A percentile compares a stretch with the other conserved stretches of the same genome.
These are phyloP conservation scores for Drosophila nigrodunni DNA, from an alignment of 1,140 invertebrate species.

Conservation along the genomic window DNA sequence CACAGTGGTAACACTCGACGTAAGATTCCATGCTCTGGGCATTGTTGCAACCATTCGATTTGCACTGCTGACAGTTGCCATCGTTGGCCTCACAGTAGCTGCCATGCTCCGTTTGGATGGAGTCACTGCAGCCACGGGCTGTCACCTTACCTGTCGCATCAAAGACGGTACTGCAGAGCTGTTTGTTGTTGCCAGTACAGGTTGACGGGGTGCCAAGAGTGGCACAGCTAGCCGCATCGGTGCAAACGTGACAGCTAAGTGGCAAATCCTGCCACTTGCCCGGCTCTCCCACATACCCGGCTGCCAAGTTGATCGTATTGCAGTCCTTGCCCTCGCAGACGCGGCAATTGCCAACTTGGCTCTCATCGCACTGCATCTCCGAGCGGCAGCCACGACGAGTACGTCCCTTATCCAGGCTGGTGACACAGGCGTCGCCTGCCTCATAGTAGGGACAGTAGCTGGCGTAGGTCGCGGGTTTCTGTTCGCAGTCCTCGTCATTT, in stretches of 20 bases:
- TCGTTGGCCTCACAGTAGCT: constrained; percentile 62
- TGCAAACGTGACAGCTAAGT: constrained; percentile 58
- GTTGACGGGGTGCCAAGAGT: constrained; percentile 5
- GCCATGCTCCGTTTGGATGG: constrained; percentile 35
- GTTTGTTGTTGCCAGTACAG: constrained; percentile 71
- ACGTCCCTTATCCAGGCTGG: constrained; percentile 51
- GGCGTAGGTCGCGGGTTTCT: constrained; percentile 44
- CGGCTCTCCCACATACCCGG: constrained; percentile 62
- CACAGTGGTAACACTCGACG: constrained; percentile 74
- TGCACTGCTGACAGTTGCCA: constrained; percentile 63
- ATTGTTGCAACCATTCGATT: constrained; percentile 74
- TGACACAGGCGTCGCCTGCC: constrained; percentile 58
- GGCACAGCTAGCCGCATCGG: constrained; percentile 44
- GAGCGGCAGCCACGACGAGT: constrained; percentile 70
- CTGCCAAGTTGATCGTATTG: constrained; percentile 55
- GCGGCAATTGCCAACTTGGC: constrained; percentile 53
- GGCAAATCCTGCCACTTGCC: constrained; percentile 76
- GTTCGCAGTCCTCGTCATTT: constrained; percentile 50
- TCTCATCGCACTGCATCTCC: constrained; percentile 65
- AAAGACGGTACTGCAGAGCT: constrained; percentile 73
- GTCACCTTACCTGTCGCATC: constrained; percentile 40
- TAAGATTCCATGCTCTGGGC: constrained; percentile 50
- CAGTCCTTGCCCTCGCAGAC: constrained; percentile 59
- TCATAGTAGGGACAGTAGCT: constrained; percentile 56
- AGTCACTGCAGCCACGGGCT: constrained; percentile 73